Conservation (phyloP, 2,888 invertebrate genomes). For the Myathropa florea region DNA sequence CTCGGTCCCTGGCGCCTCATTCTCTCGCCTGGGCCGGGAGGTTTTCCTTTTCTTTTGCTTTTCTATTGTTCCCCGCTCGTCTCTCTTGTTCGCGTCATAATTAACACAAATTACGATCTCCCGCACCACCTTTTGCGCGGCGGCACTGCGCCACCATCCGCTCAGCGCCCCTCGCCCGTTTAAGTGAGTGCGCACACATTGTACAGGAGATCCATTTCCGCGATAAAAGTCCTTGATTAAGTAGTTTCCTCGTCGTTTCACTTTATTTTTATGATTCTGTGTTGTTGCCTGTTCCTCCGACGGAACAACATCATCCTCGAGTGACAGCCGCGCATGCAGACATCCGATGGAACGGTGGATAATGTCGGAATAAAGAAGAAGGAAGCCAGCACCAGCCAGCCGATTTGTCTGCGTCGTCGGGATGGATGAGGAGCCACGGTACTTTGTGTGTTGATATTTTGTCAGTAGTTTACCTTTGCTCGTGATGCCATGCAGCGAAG, state of each 20-base stretch:
- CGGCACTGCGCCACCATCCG: constrained; percentile 25
- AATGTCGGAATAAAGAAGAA: constrained; percentile 8
- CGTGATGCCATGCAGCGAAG: not conserved
- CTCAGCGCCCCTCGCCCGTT: not conserved
- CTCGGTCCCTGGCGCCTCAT: constrained; percentile 10
- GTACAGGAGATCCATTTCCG: constrained; percentile 65
- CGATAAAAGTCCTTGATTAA: constrained; percentile 77
- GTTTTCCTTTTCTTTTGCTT: constrained; percentile 49
- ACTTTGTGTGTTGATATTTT: constrained; percentile 22
- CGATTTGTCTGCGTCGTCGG: constrained; percentile 17
- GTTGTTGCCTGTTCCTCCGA: constrained; percentile 22
- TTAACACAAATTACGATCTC: constrained; percentile 66
- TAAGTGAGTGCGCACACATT: constrained; percentile 48
- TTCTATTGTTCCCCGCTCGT: constrained; percentile 33
- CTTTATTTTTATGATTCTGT: constrained; percentile 71
- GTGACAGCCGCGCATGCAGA: constrained; percentile 71
- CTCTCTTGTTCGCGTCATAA: constrained; percentile 65
- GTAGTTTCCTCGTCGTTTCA: constrained; percentile 78
- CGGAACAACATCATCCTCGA: constrained; percentile 62
- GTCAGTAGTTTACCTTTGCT: constrained; percentile 1
- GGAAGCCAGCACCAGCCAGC: not conserved
- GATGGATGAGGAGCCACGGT: not conserved
- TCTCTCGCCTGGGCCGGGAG: too few relatives aligned
- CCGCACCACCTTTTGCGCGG: constrained; percentile 22
- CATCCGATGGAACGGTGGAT: constrained; percentile 72